Evolutionary conservation across 2,113 vertebrate genomes (phyloP).

Genomic region (Xyrauchen texanus): DNA sequence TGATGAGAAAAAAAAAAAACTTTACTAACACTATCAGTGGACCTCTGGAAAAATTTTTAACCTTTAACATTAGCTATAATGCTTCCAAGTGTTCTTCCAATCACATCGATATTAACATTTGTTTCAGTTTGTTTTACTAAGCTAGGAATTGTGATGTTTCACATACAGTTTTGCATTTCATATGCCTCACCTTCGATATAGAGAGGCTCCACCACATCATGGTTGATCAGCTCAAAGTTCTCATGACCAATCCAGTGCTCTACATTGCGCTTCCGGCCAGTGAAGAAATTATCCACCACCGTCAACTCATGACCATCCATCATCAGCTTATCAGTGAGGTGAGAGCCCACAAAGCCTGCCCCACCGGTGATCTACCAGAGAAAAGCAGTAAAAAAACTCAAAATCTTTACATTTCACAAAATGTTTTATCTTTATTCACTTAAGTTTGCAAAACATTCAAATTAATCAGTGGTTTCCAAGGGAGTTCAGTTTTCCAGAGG

Average conservation of each 20-base stretch:
- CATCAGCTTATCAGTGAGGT: conserved; percentile 98
- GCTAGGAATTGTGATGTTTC: neutral
- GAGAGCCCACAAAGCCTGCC: conserved; percentile 97
- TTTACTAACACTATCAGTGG: too few relatives aligned
- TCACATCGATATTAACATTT: neutral
- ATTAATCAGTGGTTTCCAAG: neutral
- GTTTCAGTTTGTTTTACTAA: neutral
- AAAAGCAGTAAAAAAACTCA: neutral
- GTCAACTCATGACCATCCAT: conserved; percentile 99
- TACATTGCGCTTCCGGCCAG: conserved; percentile 96
- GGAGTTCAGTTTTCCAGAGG: too few relatives aligned
- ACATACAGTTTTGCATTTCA: neutral
- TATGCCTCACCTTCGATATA: conserved; percentile 91
- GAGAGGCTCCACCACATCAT: conserved; percentile 96
- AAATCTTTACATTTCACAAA: neutral
- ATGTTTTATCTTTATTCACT: neutral
- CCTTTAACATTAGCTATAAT: neutral
- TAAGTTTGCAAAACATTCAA: neutral
- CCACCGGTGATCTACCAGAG: conserved; percentile 90
- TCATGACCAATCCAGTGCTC: conserved; percentile 99
- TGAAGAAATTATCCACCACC: conserved; percentile 99
- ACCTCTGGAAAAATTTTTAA: too few relatives aligned
- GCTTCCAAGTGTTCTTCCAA: neutral
- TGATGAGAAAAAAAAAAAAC: too few relatives aligned
- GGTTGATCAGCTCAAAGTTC: conserved; percentile 99